Conservation (phyloP, 2,797 vertebrate genomes). For the Poecilia wingei region DNA sequence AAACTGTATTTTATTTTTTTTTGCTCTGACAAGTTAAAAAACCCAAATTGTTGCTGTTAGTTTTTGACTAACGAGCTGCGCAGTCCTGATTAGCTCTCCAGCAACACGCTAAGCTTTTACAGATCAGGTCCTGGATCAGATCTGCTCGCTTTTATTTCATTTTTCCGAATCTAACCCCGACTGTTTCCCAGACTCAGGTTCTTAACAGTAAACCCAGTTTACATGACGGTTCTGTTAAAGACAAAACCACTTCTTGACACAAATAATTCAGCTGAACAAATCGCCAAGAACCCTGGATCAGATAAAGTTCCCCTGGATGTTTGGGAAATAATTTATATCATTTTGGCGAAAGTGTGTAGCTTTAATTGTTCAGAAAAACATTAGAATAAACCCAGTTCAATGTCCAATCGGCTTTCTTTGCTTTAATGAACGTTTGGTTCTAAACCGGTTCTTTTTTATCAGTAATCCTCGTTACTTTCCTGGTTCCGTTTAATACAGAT, state of each 20-base stretch:
- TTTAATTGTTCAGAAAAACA: background rate
- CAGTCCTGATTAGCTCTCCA: too few relatives aligned
- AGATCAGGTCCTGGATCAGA: background rate
- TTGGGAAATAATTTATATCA: background rate
- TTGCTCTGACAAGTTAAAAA: too few relatives aligned
- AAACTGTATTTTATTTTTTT: too few relatives aligned
- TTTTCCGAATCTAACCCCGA: background rate
- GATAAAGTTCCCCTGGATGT: background rate
- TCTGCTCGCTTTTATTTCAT: background rate
- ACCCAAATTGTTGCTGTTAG: too few relatives aligned
- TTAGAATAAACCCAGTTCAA: background rate
- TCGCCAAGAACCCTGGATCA: background rate
- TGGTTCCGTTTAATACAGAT: background rate
- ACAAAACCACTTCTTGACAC: background rate
- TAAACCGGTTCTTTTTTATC: background rate
- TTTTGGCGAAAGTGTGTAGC: background rate
- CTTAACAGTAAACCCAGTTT: background rate
- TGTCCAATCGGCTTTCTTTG: background rate
- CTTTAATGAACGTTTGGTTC: background rate
- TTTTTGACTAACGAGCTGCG: too few relatives aligned
- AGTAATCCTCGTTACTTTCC: background rate
- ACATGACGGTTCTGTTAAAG: background rate
- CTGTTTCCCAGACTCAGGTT: background rate
- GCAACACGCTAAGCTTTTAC: too few relatives aligned
- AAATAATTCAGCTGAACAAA: background rate